A percentile compares a stretch with the other conserved stretches of the same genome.
Evolutionary conservation across 2,888 invertebrate species (phyloP).

Genomic region (Troglohyphantes excavatus): DNA sequence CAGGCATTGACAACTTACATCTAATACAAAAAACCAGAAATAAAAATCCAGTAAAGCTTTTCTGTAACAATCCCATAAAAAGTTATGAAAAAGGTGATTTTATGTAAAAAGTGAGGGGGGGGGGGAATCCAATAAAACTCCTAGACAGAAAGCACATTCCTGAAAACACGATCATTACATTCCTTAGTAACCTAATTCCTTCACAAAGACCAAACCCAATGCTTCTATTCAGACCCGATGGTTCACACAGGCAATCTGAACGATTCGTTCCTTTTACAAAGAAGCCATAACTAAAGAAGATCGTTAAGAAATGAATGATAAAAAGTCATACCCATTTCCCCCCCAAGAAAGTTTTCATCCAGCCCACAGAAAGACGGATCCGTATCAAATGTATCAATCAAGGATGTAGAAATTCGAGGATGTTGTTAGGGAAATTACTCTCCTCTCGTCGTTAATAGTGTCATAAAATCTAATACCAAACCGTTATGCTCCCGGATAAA

Average conservation of each 20-base stretch:
- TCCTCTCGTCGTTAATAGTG: constrained; percentile 46
- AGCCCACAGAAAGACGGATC: background rate
- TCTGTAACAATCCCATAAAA: constrained; percentile 15
- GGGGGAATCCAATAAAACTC: background rate
- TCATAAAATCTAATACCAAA: constrained; percentile 59
- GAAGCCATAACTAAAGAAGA: background rate
- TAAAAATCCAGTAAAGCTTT: constrained; percentile 4
- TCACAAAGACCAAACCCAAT: background rate
- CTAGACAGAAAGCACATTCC: background rate
- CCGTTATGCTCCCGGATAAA: constrained; percentile 50
- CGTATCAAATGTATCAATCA: constrained; percentile 49
- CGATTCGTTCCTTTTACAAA: background rate
- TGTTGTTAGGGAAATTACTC: constrained; percentile 57
- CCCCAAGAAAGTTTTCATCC: constrained; percentile 36
- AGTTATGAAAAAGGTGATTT: background rate
- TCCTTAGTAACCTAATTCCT: constrained; percentile 44
- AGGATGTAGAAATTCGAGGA: constrained; percentile 2
- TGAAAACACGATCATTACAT: constrained; percentile 27
- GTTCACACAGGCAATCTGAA: background rate
- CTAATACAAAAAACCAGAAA: background rate
- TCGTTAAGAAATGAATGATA: constrained; percentile 60
- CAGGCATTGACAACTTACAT: too few species aligned
- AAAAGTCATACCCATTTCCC: constrained; percentile 36
- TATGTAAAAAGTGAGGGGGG: background rate
- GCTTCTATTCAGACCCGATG: constrained; percentile 35